Percentiles rank a stretch among this genome's conserved stretches.
phyloP scores from a whole-genome alignment of 2,888 invertebrate species.

The Scaptomyza polygonia region DNA sequence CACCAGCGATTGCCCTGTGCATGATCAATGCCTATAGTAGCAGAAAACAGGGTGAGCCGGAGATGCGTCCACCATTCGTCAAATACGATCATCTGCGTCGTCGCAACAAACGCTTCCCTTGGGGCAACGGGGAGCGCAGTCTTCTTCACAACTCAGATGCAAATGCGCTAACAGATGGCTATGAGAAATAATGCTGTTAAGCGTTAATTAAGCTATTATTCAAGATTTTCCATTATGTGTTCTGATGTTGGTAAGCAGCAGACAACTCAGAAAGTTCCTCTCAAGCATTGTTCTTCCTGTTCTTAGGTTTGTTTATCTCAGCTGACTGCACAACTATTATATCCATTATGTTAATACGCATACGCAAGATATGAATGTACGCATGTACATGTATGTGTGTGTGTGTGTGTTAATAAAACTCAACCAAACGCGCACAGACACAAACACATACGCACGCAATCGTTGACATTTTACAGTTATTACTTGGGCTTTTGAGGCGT shows the following conservation, averaged over 20 bases:
- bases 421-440: conserved; percentile 12
- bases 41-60: conserved; percentile 43
- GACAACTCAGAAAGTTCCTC: background rate
- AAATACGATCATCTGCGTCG: conserved; percentile 91
- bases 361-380: background rate
- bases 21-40: conserved; percentile 88
- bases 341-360: too few species aligned
- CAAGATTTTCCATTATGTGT: background rate
- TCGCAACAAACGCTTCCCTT: conserved; percentile 93
- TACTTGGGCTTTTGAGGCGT: conserved; percentile 12
- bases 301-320: conserved; percentile 3
- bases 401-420: conserved; percentile 22
- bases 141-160: conserved; percentile 93
- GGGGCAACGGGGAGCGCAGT: conserved; percentile 94
- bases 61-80: conserved; percentile 87
- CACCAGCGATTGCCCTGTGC: conserved; percentile 90
- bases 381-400: background rate
- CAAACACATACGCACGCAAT: background rate
- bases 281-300: background rate
- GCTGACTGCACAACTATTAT: background rate
- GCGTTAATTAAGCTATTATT: background rate
- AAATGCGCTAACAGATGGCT: conserved; percentile 91
- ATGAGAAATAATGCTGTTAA: conserved; percentile 85
- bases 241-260: conserved; percentile 15
- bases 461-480: background rate